Conservation (phyloP, 2,113 vertebrate genomes). For the Amia ocellicauda region DNA sequence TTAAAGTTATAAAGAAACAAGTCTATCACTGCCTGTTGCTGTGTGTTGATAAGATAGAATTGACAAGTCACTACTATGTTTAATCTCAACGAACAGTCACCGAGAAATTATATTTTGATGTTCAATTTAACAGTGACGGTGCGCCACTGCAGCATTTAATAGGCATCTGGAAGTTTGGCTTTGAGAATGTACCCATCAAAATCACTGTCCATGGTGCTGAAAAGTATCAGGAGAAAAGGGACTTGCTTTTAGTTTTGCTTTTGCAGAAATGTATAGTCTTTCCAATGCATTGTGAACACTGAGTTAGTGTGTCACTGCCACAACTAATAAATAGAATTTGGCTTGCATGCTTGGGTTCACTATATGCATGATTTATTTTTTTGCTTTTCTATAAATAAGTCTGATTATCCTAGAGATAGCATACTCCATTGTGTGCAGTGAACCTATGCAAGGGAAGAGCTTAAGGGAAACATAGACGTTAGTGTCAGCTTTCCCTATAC, state of each 20-base stretch:
- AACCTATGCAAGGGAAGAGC: background rate
- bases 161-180: conserved; percentile 63
- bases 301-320: background rate
- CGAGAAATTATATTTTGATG: conserved; percentile 48
- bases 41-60: background rate
- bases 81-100: conserved; percentile 50
- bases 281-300: background rate
- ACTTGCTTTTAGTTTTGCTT: background rate
- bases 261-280: background rate
- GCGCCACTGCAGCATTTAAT: conserved; percentile 54
- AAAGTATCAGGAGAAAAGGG: conserved; percentile 25
- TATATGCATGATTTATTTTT: background rate
- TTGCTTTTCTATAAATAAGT: background rate
- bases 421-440: background rate
- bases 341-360: background rate
- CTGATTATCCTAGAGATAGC: conserved; percentile 3
- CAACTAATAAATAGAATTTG: background rate
- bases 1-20: background rate
- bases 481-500: background rate
- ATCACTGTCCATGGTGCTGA: conserved; percentile 19
- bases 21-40: no score
- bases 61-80: conserved; percentile 21
- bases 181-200: background rate
- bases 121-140: conserved; percentile 52
- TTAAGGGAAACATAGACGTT: background rate